Evolutionary conservation across 2,888 invertebrate genomes (phyloP).

Genomic region (Gnatocerus cornutus): DNA sequence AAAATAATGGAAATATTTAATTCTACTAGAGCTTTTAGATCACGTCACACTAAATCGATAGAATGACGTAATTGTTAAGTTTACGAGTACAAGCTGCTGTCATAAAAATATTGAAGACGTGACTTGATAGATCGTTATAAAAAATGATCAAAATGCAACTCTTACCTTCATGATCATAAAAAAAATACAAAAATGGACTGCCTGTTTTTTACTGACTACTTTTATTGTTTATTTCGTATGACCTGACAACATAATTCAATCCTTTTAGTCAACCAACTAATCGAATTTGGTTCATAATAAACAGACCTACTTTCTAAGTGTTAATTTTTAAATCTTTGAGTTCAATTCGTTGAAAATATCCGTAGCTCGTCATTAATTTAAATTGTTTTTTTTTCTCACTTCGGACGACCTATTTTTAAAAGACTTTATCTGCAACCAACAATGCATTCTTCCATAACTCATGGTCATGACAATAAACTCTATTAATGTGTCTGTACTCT

Average conservation of each 20-base stretch:
- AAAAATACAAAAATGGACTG: too few species aligned
- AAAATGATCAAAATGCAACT: too few species aligned
- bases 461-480: too few species aligned
- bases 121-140: neutral
- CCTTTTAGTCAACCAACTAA: too few species aligned
- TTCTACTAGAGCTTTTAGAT: neutral
- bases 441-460: neutral
- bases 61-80: conserved; percentile 22
- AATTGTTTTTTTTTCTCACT: conserved; percentile 1
- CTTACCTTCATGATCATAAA: too few species aligned
- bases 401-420: conserved; percentile 7
- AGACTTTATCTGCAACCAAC: conserved; percentile 10
- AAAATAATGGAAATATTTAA: neutral
- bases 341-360: conserved; percentile 15
- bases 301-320: neutral
- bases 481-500: too few species aligned
- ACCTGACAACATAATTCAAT: too few species aligned
- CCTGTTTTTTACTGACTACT: too few species aligned
- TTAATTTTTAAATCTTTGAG: conserved; percentile 13
- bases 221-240: too few species aligned
- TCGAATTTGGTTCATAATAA: too few species aligned
- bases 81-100: conserved; percentile 14
- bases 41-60: conserved; percentile 16
- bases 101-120: conserved; percentile 6
- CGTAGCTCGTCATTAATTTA: conserved; percentile 9